Conservation (phyloP, 2,888 invertebrate species). For the Anarsia innoxiella region DNA sequence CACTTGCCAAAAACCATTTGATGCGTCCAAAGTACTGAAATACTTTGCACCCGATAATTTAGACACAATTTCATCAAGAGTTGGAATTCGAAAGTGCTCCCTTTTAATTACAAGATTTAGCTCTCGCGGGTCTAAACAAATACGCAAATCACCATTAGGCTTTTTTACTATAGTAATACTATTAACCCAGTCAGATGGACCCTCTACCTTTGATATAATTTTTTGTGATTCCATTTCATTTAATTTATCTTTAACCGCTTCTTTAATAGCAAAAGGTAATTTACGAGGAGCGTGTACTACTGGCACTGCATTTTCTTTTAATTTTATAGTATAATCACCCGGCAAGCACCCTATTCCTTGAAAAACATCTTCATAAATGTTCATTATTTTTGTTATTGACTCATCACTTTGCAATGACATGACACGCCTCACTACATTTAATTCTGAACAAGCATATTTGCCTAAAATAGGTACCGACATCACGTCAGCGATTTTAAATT, state of each 20-base stretch:
- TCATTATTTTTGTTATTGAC: neutral
- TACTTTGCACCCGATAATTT: conserved; percentile 11
- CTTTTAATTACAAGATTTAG: neutral
- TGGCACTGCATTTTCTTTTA: conserved; percentile 13
- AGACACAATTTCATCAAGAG: conserved; percentile 5
- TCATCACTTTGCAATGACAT: neutral
- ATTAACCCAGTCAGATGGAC: conserved; percentile 24
- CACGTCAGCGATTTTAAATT: conserved; percentile 17
- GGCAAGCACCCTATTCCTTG: conserved; percentile 15
- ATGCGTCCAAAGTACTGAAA: conserved; percentile 14
- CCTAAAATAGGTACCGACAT: conserved; percentile 17
- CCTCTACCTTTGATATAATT: conserved; percentile 22
- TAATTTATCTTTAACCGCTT: conserved; percentile 17
- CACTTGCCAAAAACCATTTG: conserved; percentile 11
- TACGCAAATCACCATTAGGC: conserved; percentile 18
- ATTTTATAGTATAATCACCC: conserved; percentile 15
- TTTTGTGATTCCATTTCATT: conserved; percentile 18
- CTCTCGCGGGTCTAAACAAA: conserved; percentile 1
- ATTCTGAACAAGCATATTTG: conserved; percentile 16
- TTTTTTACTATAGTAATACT: conserved; percentile 25
- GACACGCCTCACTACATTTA: conserved; percentile 17
- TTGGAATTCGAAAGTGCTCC: conserved; percentile 16
- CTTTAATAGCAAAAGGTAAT: conserved; percentile 20
- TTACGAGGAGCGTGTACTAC: conserved; percentile 22
- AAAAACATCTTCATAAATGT: conserved; percentile 15